Evolutionary conservation across 2,888 invertebrate genomes (phyloP).

Genomic region (Tetrapedia diversipes): DNA sequence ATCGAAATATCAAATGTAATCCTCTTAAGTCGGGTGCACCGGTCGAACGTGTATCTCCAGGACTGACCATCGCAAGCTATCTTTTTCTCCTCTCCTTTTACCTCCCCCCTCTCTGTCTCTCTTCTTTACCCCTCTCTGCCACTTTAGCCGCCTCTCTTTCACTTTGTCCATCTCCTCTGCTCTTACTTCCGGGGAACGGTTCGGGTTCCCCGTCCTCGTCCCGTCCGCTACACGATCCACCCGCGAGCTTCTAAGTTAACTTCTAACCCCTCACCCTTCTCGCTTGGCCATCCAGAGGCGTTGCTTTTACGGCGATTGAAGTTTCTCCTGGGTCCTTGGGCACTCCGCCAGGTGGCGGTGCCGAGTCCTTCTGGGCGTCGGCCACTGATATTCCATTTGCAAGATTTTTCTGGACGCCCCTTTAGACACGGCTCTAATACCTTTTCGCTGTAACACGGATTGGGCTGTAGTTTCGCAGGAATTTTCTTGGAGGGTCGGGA

Average conservation of each 20-base stretch:
- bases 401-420: slow-evolving; percentile 50
- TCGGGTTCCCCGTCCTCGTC: slow-evolving; percentile 29
- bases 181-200: not conserved
- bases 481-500: too few relatives aligned
- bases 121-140: slow-evolving; percentile 12
- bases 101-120: slow-evolving; percentile 7
- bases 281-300: slow-evolving; percentile 64
- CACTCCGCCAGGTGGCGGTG: slow-evolving; percentile 79
- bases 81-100: slow-evolving; percentile 33
- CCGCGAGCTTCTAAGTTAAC: slow-evolving; percentile 68
- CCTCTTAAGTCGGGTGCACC: slow-evolving; percentile 79
- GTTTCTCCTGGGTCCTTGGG: slow-evolving; percentile 76
- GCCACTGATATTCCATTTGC: slow-evolving; percentile 54
- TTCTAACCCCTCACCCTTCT: slow-evolving; percentile 57
- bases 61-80: slow-evolving; percentile 75
- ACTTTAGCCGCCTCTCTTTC: slow-evolving; percentile 11
- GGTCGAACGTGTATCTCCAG: slow-evolving; percentile 77
- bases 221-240: slow-evolving; percentile 51
- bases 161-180: slow-evolving; percentile 11
- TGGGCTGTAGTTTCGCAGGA: not conserved
- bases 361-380: slow-evolving; percentile 70
- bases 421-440: not conserved
- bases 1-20: slow-evolving; percentile 82
- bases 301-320: slow-evolving; percentile 82
- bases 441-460: too few relatives aligned